These are phyloP conservation scores for Nannoperca obscura DNA, from an alignment of 2,797 vertebrate species.

Conservation along the genomic window DNA sequence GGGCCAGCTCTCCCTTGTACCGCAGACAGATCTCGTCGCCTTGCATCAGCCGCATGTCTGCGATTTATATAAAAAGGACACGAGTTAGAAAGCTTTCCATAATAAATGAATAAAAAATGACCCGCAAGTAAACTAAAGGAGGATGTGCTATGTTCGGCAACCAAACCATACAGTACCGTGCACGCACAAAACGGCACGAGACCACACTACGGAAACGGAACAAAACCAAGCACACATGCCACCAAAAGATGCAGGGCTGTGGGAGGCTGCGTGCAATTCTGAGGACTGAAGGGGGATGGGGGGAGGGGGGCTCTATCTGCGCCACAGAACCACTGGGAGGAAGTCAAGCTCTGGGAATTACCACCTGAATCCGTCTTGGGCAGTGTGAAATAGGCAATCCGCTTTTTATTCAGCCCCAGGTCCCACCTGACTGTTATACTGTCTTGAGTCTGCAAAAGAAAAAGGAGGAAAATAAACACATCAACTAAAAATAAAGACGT, in stretches of 20 bases:
- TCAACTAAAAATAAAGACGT: not conserved
- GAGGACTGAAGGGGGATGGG: constrained; percentile 60
- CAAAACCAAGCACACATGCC: constrained; percentile 60
- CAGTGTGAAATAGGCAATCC: constrained; percentile 99
- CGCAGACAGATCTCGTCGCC: constrained; percentile 98
- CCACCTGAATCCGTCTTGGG: constrained; percentile 98
- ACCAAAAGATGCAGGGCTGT: constrained; percentile 73
- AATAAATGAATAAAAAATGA: not conserved
- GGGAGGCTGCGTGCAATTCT: constrained; percentile 69
- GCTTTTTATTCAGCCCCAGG: constrained; percentile 99
- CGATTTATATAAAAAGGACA: constrained; percentile 6
- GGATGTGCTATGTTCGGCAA: constrained; percentile 5
- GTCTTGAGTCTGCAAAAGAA: constrained; percentile 93
- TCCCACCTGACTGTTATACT: constrained; percentile 99
- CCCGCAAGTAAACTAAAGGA: constrained; percentile 7
- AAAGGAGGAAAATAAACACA: constrained; percentile 6
- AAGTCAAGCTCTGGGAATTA: constrained; percentile 77
- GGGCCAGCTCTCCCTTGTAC: constrained; percentile 97
- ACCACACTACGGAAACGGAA: constrained; percentile 28
- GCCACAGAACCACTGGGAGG: constrained; percentile 77
- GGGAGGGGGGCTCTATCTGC: constrained; percentile 67
- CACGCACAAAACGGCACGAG: constrained; percentile 38
- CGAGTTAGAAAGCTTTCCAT: constrained; percentile 2
- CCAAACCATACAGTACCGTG: constrained; percentile 43
- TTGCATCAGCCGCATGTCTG: constrained; percentile 99